phyloP scores from a whole-genome alignment of 2,113 vertebrate genomes.

The Synodontis membranacea region DNA sequence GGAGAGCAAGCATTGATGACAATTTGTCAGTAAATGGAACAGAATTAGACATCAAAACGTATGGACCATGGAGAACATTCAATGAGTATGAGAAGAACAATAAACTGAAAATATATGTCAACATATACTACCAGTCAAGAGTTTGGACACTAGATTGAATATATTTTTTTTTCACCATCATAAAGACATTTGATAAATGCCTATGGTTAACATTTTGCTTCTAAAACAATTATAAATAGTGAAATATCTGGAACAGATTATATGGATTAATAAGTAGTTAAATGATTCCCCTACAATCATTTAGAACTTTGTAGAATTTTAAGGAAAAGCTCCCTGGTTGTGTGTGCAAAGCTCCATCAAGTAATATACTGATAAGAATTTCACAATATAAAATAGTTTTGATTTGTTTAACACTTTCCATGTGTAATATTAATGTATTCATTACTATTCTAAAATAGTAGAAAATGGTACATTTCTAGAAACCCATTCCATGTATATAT shows the following conservation, averaged over 20 bases:
- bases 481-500: neutral
- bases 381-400: too few relatives aligned
- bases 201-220: neutral
- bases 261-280: too few relatives aligned
- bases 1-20: neutral
- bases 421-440: neutral
- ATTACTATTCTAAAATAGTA: neutral
- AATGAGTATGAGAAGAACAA: neutral
- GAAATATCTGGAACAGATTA: neutral
- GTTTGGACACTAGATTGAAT: neutral
- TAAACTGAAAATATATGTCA: neutral
- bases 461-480: neutral
- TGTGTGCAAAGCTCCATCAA: too few relatives aligned
- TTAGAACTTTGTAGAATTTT: too few relatives aligned
- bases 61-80: neutral
- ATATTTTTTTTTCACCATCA: neutral
- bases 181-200: neutral
- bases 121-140: neutral
- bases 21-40: constrained; percentile 13
- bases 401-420: neutral
- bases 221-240: neutral
- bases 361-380: too few relatives aligned
- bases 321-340: too few relatives aligned
- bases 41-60: neutral
- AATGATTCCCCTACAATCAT: neutral